Percentiles rank a stretch among this genome's conserved stretches.
Evolutionary conservation across 2,888 invertebrate species (phyloP).

Genomic region (Mimumesa dahlbomi): DNA sequence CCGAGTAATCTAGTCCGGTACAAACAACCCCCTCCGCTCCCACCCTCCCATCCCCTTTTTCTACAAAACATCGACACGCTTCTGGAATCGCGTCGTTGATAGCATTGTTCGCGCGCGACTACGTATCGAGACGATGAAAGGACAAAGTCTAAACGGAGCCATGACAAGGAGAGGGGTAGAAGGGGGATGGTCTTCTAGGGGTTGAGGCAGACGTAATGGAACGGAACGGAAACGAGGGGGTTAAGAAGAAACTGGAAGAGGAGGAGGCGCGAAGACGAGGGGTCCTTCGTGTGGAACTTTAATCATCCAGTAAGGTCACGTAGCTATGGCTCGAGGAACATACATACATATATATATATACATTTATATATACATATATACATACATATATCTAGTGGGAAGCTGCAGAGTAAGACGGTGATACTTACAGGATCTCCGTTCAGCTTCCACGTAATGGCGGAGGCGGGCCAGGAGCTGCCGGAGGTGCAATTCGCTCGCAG

Average conservation of each 20-base stretch:
- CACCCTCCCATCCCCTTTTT: not conserved
- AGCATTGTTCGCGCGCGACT: not conserved
- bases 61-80: not conserved
- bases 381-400: too few species aligned
- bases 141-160: not conserved
- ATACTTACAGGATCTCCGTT: slow-evolving; percentile 77
- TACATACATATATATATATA: too few species aligned
- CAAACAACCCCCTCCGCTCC: not conserved
- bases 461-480: slow-evolving; percentile 75
- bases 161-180: not conserved
- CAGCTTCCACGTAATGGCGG: slow-evolving; percentile 77
- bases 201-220: slow-evolving; percentile 18
- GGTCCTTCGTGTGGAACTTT: slow-evolving; percentile 59
- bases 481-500: slow-evolving; percentile 78
- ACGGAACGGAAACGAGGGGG: slow-evolving; percentile 6
- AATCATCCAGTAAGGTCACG: slow-evolving; percentile 74
- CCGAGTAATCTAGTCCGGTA: not conserved
- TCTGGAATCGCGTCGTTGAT: not conserved
- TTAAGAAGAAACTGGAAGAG: not conserved
- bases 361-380: too few species aligned
- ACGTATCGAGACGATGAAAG: not conserved
- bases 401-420: not conserved
- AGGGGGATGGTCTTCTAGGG: too few species aligned
- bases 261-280: slow-evolving; percentile 12
- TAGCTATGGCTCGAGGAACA: slow-evolving; percentile 58